These are phyloP conservation scores for Tragelaphus imberbis DNA, from an alignment of 2,113 vertebrate genomes.

Conservation along the genomic window DNA sequence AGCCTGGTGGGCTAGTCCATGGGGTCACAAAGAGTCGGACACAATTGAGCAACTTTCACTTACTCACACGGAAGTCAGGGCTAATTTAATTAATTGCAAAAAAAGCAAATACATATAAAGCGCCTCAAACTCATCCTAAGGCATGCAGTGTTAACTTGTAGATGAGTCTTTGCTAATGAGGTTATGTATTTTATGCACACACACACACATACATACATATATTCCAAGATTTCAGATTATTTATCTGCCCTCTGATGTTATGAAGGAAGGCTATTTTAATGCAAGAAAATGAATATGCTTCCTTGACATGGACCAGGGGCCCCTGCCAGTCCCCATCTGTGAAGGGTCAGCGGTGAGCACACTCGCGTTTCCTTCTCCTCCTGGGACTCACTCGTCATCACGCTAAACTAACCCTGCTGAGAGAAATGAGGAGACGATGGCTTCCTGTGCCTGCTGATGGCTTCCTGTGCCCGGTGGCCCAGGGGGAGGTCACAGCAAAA, in stretches of 20 bases:
- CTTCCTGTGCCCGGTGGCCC: neutral
- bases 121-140: neutral
- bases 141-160: neutral
- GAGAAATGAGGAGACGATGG: neutral
- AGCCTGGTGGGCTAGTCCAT: neutral
- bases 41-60: neutral
- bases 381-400: neutral
- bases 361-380: neutral
- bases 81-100: neutral
- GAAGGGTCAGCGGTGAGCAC: neutral
- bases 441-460: neutral
- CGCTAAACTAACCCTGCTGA: neutral
- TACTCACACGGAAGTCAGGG: neutral
- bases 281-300: neutral
- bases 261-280: neutral
- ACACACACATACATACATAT: accelerated
- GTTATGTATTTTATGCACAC: no score
- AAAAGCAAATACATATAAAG: neutral
- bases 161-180: neutral
- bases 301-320: neutral
- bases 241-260: neutral
- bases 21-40: neutral
- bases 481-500: neutral
- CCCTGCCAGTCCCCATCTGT: neutral
- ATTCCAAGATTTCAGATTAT: neutral